Evolutionary conservation across 2,797 vertebrate species (phyloP), one percentile per base, ranked within the genome.

Genomic region (Melanotaenia nigrans): DNA sequence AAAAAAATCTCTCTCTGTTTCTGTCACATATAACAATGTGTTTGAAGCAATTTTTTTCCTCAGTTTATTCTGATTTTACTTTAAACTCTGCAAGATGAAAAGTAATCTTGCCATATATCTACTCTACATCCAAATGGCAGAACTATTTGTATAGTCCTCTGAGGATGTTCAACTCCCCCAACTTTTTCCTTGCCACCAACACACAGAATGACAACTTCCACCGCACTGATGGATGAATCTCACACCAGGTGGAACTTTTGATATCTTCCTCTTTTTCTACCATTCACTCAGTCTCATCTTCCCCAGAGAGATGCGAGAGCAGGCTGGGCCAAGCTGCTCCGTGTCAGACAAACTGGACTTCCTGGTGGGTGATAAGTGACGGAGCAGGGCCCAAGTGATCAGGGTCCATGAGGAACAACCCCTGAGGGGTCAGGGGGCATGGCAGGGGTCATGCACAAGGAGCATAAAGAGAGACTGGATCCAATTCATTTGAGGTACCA

Each of bases 311-410:
- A 71, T 47, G 59, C 42, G 33, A 2, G 32, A 71, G 68, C 32
- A 0, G 58, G 63, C 70, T 40, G 16, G 51, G 25, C 71, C 75
- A 63, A 71, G 81, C 84, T 78, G 78, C 73, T 77, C 49, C 1
- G 69, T 73, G 79, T 85, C 49, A 61, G 75, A 86, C 84, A 82
- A 79, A 25, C 73, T 1, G 70, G 65, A 84, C 73, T 89, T 91
- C 90, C 92, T 75, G 90, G 61, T 73, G 90, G 87, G 91, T 90
- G 89, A 92, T 92, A 92, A 92, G 90, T 91, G 87, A 93, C 42
- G 63, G 81, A 82, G 80, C 79, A 68, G 79, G 57, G 83, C 51
- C 77, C 18, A 57, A 80, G 82, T 78, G 85, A 83, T 84, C 75
- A 45, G 84, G 65, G 82, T 89, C 85, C 25, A 4, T n/a, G 5